phyloP scores from a whole-genome alignment of 37 sponge, comb jelly and placozoan species.

The Cliona cf. orientalis region DNA sequence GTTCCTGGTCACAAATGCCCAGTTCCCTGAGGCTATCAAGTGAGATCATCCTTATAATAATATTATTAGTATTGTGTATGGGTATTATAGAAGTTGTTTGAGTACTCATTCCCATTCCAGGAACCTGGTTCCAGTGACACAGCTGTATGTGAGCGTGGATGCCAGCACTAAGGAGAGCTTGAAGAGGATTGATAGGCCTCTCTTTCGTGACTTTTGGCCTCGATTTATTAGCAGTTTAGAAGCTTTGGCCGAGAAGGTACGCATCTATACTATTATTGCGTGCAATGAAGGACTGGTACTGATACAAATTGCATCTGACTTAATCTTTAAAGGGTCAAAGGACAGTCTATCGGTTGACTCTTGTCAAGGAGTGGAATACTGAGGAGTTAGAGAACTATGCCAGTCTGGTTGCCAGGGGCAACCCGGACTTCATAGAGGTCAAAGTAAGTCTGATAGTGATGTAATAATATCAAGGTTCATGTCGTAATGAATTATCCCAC shows the following conservation, averaged over 20 bases:
- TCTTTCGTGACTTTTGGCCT: constrained; percentile 94
- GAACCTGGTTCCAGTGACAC: constrained; percentile 87
- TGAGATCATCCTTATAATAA: constrained; percentile 2
- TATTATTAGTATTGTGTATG: too few species aligned
- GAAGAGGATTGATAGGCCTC: constrained; percentile 94
- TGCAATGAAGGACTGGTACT: not conserved
- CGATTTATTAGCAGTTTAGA: constrained; percentile 80
- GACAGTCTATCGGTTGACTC: constrained; percentile 94
- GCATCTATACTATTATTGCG: not conserved
- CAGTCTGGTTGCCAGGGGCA: constrained; percentile 73
- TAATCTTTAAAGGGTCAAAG: constrained; percentile 78
- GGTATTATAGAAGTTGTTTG: too few species aligned
- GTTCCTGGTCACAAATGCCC: constrained; percentile 96
- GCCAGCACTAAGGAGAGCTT: constrained; percentile 92
- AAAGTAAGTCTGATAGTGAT: constrained; percentile 45
- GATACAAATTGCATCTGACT: not conserved
- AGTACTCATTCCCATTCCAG: constrained; percentile 15
- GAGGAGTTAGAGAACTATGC: constrained; percentile 91
- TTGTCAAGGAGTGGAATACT: constrained; percentile 96
- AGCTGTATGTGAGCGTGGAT: constrained; percentile 97
- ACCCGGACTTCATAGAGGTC: constrained; percentile 96
- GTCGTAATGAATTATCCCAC: not conserved
- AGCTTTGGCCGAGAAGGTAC: constrained; percentile 84
- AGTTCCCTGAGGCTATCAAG: constrained; percentile 96
- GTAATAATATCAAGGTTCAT: not conserved